Evolutionary conservation across 2,797 vertebrate genomes (phyloP), one percentile per base, ranked within the genome.

Genomic region (Danio choprae): DNA sequence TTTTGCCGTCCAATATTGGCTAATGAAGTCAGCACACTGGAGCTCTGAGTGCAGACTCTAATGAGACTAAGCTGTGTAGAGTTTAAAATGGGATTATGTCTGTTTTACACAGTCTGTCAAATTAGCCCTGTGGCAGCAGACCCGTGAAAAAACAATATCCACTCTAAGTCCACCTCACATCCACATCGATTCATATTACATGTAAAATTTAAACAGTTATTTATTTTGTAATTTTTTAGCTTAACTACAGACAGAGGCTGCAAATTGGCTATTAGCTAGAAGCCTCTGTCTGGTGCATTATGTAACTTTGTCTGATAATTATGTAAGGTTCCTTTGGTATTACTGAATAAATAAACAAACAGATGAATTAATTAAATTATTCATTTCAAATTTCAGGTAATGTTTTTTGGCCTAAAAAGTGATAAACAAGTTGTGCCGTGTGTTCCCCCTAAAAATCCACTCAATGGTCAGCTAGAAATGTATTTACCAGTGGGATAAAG

Each of bases 61-160:
- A 84, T 82, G 82, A 86, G 80, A 78, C 82, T 74, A 67, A 77
- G 69, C 80, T 80, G 74, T 67, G 58, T 51, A 56, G 75, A 76
- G 82, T 84, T 81, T 82, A 73, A 81, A 84, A 84, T 80, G 64
- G 77, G 64, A 84, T 86, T 82, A 80, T 29, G 77, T 68, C 71
- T 67, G 71, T 79, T 80, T 77, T 64, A 58, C 18, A 59, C 77
- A 65, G 80, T 68, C 74, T 80, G 69, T 77, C 64, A 69, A 69
- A 60, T 69, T 73, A 79, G 16, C 29, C 44, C n/a, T 13, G 65
- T 48, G 72, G 43, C 62, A 13, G 75, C 16, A 51, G 41, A 67
- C 60, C 51, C 44, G 7, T 77, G 44, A 48, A 64, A 60, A 67
- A 46, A 56, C 41, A 77, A 73, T 44, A 64, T 50, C 68, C 51